Base-by-base conservation (phyloP, 2,888 invertebrate species). In the Drosophila atroscutellata region DNA sequence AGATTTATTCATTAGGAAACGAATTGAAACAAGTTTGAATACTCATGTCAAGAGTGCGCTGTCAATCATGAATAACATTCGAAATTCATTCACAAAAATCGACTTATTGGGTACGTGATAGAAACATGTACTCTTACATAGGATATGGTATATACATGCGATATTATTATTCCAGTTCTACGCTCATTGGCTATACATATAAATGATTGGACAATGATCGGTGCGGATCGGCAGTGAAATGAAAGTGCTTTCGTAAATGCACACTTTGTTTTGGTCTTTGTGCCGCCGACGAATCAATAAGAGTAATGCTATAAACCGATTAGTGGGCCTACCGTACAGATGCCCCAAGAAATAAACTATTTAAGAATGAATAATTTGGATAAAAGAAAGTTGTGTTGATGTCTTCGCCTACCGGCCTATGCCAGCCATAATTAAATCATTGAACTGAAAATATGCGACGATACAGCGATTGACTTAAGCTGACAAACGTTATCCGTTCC, bases 401-500 rank as follows among this genome's bases (percentile, higher is more conserved):
- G 75, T 59, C 39, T 71, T 47, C 64, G 64, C 24, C 54, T 54
- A 59, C 57, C 42, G 30, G 64, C 51, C 52, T 24, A 45, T 45
- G 3, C 51, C 37, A 26, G 47, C 49, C 72, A 85, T 81, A 87
- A 87, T 85, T 87, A 85, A 85, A 87, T 87, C 83, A 85, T 87
- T 87, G 66, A 52, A 73, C 70, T 77, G 74, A 75, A 82, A 83
- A 81, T 85, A 64, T 83, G 76, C 74, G 83, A 68, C 61, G 73
- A 81, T 72, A 62, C 64, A 66, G 37, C 61, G 61, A 83, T 74
- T 73, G 86, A 83, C 70, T 75, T 87, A 85, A 85, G 73, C 84
- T 83, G 84, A 85, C 88, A 86, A 77, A 82, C 81, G 63, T 76
- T 78, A 82, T 86, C 86, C 89, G 91, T 90, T 91, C 90, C 87